A percentile compares a stretch with the other conserved stretches of the same genome.
phyloP scores from a whole-genome alignment of 35 echinoderm and acorn worm genomes.

The Patiria miniata region DNA sequence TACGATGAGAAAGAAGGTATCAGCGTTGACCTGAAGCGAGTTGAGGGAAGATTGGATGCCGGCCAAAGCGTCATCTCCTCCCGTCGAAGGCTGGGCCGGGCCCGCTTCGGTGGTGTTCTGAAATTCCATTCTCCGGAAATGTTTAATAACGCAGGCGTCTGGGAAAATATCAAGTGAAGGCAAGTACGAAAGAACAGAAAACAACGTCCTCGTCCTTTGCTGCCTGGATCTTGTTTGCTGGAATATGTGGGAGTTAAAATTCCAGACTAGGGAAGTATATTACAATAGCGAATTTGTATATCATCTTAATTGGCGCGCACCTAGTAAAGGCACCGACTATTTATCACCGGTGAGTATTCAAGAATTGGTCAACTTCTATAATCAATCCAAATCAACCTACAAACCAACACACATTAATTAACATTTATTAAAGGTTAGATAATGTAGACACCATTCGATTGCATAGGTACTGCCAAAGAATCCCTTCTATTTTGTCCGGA shows the following conservation, averaged over 20 bases:
- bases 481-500: neutral
- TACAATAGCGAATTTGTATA: too few species aligned
- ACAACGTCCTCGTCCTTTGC: neutral
- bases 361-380: too few species aligned
- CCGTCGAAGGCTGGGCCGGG: neutral
- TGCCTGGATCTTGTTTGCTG: neutral
- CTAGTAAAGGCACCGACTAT: too few species aligned
- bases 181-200: neutral
- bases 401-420: too few species aligned
- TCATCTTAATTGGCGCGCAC: too few species aligned
- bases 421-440: too few species aligned
- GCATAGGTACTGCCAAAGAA: too few species aligned
- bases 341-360: too few species aligned
- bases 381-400: too few species aligned
- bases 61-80: neutral
- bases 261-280: too few species aligned
- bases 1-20: constrained; percentile 57
- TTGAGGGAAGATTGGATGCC: neutral
- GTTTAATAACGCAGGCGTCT: too few species aligned
- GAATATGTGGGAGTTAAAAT: neutral
- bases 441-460: too few species aligned
- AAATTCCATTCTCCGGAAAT: neutral
- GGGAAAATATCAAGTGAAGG: neutral
- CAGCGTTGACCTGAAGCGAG: constrained; percentile 17
- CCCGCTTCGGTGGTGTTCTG: neutral